phyloP scores from a whole-genome alignment of 2,113 vertebrate genomes.

The Centropus unirufus region DNA sequence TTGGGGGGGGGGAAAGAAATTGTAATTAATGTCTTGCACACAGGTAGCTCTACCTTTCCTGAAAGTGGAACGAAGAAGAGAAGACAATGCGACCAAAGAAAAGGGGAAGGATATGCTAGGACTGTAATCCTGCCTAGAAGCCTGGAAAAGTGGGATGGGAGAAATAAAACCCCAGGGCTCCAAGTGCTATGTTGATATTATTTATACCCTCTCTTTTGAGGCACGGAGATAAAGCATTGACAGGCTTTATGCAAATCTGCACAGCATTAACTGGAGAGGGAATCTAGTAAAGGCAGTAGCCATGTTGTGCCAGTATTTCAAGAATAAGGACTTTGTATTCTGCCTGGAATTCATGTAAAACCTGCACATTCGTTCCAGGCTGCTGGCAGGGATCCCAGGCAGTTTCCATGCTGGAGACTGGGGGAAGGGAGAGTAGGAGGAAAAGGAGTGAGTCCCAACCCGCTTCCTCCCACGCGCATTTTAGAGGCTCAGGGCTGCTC shows the following conservation, averaged over 20 bases:
- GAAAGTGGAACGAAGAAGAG: neutral
- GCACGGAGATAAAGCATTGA: neutral
- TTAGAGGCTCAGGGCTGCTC: neutral
- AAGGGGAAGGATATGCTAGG: neutral
- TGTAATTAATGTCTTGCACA: neutral
- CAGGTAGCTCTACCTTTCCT: neutral
- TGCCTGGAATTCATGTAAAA: neutral
- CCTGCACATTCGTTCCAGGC: neutral
- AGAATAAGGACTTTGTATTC: constrained; percentile 39
- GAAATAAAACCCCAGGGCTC: neutral
- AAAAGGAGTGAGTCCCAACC: neutral
- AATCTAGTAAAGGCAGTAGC: neutral
- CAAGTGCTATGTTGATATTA: neutral
- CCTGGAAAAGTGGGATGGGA: neutral
- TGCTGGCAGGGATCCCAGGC: neutral
- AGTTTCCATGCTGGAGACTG: neutral
- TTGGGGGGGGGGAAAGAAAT: neutral
- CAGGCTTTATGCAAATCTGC: neutral
- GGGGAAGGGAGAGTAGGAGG: neutral
- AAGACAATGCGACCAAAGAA: neutral
- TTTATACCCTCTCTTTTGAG: neutral
- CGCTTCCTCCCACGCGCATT: rapidly evolving
- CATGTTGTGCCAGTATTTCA: neutral
- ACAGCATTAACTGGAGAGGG: neutral
- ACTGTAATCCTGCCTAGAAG: neutral